These are phyloP conservation scores for Acleris literana DNA, from an alignment of 2,888 invertebrate species.

Conservation along the genomic window DNA sequence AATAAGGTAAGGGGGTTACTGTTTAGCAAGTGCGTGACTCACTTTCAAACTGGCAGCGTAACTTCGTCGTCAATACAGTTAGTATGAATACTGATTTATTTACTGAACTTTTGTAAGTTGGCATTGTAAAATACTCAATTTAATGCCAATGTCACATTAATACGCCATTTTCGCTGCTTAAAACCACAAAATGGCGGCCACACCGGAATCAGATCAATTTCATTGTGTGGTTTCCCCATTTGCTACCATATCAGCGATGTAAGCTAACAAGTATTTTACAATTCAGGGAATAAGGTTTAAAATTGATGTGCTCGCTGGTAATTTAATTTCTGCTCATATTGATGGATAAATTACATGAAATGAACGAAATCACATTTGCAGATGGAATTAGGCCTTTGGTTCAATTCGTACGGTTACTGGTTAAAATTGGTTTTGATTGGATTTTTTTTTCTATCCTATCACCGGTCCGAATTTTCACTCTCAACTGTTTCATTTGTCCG, in stretches of 20 bases:
- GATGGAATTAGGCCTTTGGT: conserved; percentile 24
- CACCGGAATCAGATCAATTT: conserved; percentile 22
- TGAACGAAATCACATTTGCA: conserved; percentile 19
- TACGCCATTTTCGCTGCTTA: not conserved
- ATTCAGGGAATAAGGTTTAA: not conserved
- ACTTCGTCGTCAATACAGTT: too few species aligned
- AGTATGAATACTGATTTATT: too few species aligned
- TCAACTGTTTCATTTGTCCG: too few species aligned
- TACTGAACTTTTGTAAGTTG: too few species aligned
- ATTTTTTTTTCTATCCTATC: too few species aligned
- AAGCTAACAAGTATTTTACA: not conserved
- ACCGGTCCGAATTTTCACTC: too few species aligned
- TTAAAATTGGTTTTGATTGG: too few species aligned
- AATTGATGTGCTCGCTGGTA: not conserved
- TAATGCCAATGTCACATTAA: not conserved
- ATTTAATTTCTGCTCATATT: not conserved
- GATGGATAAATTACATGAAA: conserved; percentile 10
- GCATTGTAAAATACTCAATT: too few species aligned
- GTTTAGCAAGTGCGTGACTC: too few species aligned
- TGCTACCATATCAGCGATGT: not conserved
- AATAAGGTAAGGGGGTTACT: too few species aligned
- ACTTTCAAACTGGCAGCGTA: too few species aligned
- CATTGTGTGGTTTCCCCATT: conserved; percentile 3
- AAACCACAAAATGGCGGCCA: conserved; percentile 22
- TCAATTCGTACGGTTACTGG: not conserved